Conservation (phyloP, 2,797 vertebrate species). For the Otolemur crassicaudatus region DNA sequence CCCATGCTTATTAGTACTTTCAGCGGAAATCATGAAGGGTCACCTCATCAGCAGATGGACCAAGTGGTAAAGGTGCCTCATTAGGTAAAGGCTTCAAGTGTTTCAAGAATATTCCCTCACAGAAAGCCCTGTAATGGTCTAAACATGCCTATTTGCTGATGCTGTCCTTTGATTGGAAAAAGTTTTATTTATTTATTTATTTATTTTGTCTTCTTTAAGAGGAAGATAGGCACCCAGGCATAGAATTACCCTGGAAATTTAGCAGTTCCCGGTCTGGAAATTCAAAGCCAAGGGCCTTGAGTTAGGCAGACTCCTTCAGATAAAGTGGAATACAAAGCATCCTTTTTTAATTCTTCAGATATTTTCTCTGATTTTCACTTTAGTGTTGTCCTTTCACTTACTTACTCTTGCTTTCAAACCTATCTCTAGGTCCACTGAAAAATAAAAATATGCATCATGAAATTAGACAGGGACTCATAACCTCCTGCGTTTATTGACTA, state of each 20-base stretch:
- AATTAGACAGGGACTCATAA: background rate
- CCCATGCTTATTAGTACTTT: conserved; percentile 60
- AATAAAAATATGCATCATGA: background rate
- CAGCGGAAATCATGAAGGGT: conserved; percentile 34
- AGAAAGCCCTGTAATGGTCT: background rate
- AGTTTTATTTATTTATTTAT: background rate
- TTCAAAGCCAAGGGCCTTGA: background rate
- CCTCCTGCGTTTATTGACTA: background rate
- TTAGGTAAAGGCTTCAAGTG: conserved; percentile 51
- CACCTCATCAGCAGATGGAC: conserved; percentile 50
- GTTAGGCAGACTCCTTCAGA: background rate
- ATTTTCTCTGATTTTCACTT: background rate
- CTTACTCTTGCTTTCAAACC: background rate
- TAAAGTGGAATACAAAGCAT: background rate
- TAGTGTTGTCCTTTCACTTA: background rate
- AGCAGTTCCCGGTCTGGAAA: background rate
- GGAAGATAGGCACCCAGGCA: background rate
- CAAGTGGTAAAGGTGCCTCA: conserved; percentile 7
- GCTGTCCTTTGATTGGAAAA: conserved; percentile 17
- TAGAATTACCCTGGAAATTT: background rate
- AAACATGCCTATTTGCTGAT: background rate
- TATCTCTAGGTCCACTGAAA: conserved; percentile 1
- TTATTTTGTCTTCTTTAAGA: background rate
- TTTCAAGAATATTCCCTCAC: conserved; percentile 24
- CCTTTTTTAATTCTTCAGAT: background rate